These are phyloP conservation scores for Microtus oregoni DNA, from an alignment of 2,113 vertebrate species.

Conservation along the genomic window DNA sequence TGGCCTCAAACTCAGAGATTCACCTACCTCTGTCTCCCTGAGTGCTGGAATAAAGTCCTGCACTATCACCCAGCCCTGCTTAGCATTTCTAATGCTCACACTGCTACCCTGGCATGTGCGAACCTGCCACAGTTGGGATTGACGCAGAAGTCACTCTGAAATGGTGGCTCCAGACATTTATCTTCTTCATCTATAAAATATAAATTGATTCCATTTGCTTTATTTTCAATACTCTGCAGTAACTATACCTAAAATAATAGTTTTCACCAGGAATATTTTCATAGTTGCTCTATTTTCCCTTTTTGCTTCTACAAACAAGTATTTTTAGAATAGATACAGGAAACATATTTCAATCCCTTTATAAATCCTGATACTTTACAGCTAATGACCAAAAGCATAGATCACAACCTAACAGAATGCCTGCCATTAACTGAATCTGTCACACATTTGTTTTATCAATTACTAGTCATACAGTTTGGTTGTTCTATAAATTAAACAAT, in stretches of 20 bases:
- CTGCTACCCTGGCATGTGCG: too few relatives aligned
- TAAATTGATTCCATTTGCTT: background rate
- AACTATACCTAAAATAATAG: background rate
- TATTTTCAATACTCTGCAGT: background rate
- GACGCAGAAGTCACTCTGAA: too few relatives aligned
- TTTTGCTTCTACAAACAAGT: background rate
- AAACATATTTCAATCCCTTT: background rate
- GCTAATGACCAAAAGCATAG: background rate
- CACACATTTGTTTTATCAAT: background rate
- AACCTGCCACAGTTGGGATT: too few relatives aligned
- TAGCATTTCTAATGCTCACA: too few relatives aligned
- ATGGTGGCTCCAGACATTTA: too few relatives aligned
- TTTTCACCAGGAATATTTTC: background rate
- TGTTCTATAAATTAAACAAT: background rate
- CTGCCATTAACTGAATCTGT: background rate
- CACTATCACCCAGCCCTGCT: too few relatives aligned
- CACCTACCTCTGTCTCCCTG: too few relatives aligned
- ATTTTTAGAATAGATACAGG: background rate
- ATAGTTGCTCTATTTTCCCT: background rate
- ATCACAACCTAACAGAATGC: too few relatives aligned
- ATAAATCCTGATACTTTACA: background rate
- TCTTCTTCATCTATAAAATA: conserved; percentile 1
- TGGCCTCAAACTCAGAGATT: too few relatives aligned
- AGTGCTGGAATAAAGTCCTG: too few relatives aligned
- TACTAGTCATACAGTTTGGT: background rate